Evolutionary conservation across 2,888 invertebrate species (phyloP), one percentile per base, ranked within the genome.

Genomic region (Lutraria lutraria): DNA sequence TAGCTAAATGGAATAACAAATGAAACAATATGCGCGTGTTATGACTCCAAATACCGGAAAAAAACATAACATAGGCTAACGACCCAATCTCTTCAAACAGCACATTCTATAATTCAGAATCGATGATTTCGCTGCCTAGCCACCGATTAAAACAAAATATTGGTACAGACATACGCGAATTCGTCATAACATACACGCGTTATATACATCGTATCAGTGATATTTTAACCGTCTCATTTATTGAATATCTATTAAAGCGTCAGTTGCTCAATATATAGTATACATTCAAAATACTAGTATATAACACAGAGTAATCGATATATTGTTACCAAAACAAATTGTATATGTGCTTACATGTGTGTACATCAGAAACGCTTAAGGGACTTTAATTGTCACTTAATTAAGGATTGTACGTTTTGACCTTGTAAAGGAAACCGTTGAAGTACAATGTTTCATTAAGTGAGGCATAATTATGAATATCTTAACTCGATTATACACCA

Each of bases 51-150:
- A 68, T 68, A 68, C 25, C n/a, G 63, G 63, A n/a, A 68, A n/a
- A n/a, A n/a, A 68, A 21, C 63, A 43, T 43, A 4, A 43, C 43
- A 43, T 43, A 43, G 43, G 63, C 12, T 56, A 56, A 56, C 56
- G 19, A 16, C 19, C 0, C 25, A 25, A 68, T 25, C 63, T 68
- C 25, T 68, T n/a, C 63, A 68, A 68, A 68, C n/a, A 68, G 6
- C 63, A 68, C 63, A 25, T 68, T n/a, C n/a, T 25, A 68, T 25
- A n/a, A 68, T n/a, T 13, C n/a, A 68, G 63, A 25, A 68, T 68
- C 63, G 63, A n/a, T n/a, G n/a, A 68, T 68, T 68, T 68, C 25
- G 63, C 63, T 68, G 25, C 63, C 63, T 25, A 68, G 63, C 63
- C n/a, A 68, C n/a, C 63, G 63, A 68, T 25, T 68, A 25, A 68